Evolutionary conservation across 2,888 invertebrate species (phyloP).

Genomic region (Monopis laevigella): DNA sequence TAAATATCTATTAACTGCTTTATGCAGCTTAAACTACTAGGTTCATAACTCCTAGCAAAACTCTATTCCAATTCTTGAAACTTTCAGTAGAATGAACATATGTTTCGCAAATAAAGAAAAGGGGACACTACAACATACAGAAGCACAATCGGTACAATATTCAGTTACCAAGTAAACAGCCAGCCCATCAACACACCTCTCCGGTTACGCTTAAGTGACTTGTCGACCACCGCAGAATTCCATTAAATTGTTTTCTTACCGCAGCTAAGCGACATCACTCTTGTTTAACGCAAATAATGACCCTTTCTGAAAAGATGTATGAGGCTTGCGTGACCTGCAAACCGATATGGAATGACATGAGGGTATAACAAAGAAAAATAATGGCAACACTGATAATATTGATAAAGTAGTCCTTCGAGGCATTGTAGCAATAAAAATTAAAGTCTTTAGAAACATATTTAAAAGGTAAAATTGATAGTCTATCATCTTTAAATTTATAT

Average conservation of each 20-base stretch:
- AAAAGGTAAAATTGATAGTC: too few relatives aligned
- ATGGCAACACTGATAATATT: too few relatives aligned
- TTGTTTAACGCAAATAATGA: constrained; percentile 35
- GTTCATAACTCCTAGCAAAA: too few relatives aligned
- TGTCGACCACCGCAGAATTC: constrained; percentile 52
- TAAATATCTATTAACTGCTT: too few relatives aligned
- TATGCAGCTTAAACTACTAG: too few relatives aligned
- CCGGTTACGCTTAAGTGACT: constrained; percentile 60
- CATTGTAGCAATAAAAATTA: too few relatives aligned
- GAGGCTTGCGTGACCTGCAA: background rate
- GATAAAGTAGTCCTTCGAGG: too few relatives aligned
- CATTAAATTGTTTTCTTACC: constrained; percentile 55
- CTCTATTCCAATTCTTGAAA: too few relatives aligned
- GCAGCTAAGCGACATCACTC: constrained; percentile 39
- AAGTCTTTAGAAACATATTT: too few relatives aligned
- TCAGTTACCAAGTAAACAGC: constrained; percentile 50
- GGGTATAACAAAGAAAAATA: too few relatives aligned
- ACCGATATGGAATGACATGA: constrained; percentile 2
- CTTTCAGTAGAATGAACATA: too few relatives aligned
- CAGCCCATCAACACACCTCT: constrained; percentile 48
- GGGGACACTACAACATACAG: background rate
- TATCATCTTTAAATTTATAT: too few relatives aligned
- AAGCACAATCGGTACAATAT: constrained; percentile 27
- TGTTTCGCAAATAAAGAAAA: background rate
- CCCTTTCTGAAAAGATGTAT: constrained; percentile 21